Base-by-base conservation (phyloP, 2,113 vertebrate genomes). In the Raja brachyura region DNA sequence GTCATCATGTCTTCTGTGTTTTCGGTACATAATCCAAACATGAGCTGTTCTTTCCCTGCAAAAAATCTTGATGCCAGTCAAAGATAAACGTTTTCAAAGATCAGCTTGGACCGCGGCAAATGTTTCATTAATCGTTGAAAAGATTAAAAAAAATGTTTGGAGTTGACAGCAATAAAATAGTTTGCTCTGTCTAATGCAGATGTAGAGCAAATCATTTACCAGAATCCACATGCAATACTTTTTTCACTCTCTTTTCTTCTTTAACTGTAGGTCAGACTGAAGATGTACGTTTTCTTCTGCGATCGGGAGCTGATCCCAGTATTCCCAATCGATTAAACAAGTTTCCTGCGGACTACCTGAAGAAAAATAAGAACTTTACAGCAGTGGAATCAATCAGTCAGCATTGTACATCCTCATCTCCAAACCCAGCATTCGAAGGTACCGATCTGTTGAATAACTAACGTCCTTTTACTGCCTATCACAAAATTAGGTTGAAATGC, bases 241-340 rank as follows among this genome's bases (percentile, higher is more conserved):
- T 56, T 54, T 61, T 33, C 74, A 61, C 18, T 16, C 63, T 18
- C 14, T 90, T 79, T 93, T 0, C 0, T 94, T 31, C 93, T 10
- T 79, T 94, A 0, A 88, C 94, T 93, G n/a, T 94, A 97, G 97
- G 93, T 94, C 97, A 97, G 94, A 95, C 95, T 33, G 96, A 97
- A 88, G 96, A 97, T 93, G 95, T 97, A n/a, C 94, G 94, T 93
- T 96, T 97, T 96, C 96, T 97, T 0, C 94, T 97, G 93, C 93
- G 75, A 83, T 96, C 94, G 33, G 96, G 96, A 16, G 96, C 94
- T 68, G 95, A 97, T 94, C 97, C 97, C 83, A 95, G 94, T 54
- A 81, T 97, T 93, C 85, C 94, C 93, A 96, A 97, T 78, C 61
- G 79, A 0, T 94, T 56, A 3, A 95, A 95, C 61, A 95, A 94